Base-by-base conservation (phyloP, 2,113 vertebrate species). In the Micromys minutus region DNA sequence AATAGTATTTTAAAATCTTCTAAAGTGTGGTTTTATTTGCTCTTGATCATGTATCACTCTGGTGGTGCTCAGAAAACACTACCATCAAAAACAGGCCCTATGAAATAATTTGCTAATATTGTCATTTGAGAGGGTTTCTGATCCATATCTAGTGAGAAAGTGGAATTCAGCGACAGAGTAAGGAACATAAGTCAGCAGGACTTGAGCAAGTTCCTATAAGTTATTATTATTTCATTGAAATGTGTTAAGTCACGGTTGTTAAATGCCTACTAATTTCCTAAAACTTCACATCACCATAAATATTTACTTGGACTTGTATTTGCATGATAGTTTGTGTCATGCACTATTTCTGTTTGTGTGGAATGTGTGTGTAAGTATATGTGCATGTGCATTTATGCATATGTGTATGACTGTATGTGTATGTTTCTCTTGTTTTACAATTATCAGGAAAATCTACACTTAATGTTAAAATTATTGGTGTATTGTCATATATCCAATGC, bases 381-480 rank as follows among this genome's bases (percentile, higher is more conserved):
- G 57, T 59, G 59, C 26, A 24, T 61, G 59, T 61, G 59, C 8
- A 22, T 61, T 6, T 61, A 7, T 61, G 59, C 26, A 24, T 63
- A 24, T 63, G 61, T 63, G 24, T 63, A 9, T 63, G 61, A 29
- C 1, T 22, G 5, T 61, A 8, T 24, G 34, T 17, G 31, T 67
- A 5, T 47, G 4, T 75, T 65, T 57, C 12, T 65, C n/a, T 45
- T 86, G 13, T 72, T 88, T 72, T 39, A 21, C 86, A 90, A 67
- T 77, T 76, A 89, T 65, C 84, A 15, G 2, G 26, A 84, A 94
- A 71, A 24, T 29, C 24, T 90, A 39, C 22, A 17, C 47, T 72
- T 76, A 83, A 77, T 57, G 91, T 95, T 92, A 93, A 79, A 31
- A 34, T 57, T 39, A 39, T 88, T 87, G 57, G 80, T 34, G 95